These are phyloP conservation scores for Diabrotica undecimpunctata DNA, from an alignment of 1,140 invertebrate genomes.

Conservation along the genomic window DNA sequence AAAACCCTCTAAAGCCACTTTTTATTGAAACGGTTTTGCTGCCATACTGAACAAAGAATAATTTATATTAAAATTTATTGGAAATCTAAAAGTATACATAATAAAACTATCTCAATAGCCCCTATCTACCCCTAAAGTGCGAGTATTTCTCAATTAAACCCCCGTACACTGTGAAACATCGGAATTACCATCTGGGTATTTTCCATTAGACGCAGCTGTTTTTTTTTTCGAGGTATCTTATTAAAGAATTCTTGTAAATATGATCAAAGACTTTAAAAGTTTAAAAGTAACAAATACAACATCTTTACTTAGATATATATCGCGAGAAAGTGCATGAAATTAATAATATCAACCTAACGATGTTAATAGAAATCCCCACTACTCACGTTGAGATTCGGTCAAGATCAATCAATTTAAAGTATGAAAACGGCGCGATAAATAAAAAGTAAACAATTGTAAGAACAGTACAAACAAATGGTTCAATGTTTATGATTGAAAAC, in stretches of 20 bases:
- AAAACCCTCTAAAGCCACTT: too few relatives aligned
- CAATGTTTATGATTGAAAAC: slow-evolving; percentile 16
- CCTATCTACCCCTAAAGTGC: too few relatives aligned
- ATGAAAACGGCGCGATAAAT: slow-evolving; percentile 35
- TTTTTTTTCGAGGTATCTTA: not conserved
- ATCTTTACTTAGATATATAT: not conserved
- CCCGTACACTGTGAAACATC: slow-evolving; percentile 4
- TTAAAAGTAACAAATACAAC: too few relatives aligned
- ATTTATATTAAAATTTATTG: too few relatives aligned
- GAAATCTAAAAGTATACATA: too few relatives aligned
- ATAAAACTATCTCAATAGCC: too few relatives aligned
- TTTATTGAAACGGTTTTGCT: too few relatives aligned
- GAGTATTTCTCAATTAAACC: too few relatives aligned
- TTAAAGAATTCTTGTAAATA: not conserved
- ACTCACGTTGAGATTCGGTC: slow-evolving; percentile 19
- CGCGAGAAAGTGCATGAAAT: not conserved
- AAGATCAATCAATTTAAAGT: slow-evolving; percentile 39
- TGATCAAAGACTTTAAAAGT: too few relatives aligned
- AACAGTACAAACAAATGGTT: slow-evolving; percentile 13
- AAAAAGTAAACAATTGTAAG: slow-evolving; percentile 34
- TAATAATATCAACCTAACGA: slow-evolving; percentile 9
- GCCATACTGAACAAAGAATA: too few relatives aligned
- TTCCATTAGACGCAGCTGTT: slow-evolving; percentile 17
- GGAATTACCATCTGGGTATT: slow-evolving; percentile 22
- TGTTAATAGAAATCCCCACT: slow-evolving; percentile 20